These are phyloP conservation scores for Ictalurus punctatus DNA, from an alignment of 2,113 vertebrate species.

Conservation along the genomic window DNA sequence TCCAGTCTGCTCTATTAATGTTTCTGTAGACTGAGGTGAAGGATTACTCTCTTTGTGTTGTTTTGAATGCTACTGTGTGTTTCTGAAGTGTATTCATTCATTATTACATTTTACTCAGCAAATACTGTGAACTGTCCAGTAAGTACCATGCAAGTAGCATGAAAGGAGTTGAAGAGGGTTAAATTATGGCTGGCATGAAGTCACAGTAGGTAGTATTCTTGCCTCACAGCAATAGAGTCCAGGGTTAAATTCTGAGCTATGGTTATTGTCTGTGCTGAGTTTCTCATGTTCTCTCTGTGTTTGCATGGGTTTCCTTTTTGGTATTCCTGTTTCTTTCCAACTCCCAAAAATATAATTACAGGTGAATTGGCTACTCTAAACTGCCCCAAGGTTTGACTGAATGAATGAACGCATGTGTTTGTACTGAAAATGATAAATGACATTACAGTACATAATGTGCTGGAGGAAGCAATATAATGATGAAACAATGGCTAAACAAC, in stretches of 20 bases:
- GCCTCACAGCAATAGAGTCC: background rate
- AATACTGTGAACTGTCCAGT: background rate
- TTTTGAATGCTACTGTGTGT: background rate
- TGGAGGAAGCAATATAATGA: background rate
- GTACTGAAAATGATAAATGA: background rate
- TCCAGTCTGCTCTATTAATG: background rate
- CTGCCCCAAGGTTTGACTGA: background rate
- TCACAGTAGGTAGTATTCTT: background rate
- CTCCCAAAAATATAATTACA: background rate
- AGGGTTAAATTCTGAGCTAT: background rate
- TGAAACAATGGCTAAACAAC: background rate
- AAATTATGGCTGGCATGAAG: background rate
- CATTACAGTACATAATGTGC: background rate
- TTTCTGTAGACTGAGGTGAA: background rate
- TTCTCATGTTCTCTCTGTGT: background rate
- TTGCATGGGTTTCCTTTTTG: background rate
- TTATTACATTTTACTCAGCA: background rate
- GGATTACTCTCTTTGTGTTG: background rate
- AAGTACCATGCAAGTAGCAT: background rate
- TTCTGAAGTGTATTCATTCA: background rate
- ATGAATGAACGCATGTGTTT: background rate
- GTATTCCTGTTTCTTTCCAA: background rate
- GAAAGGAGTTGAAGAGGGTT: background rate
- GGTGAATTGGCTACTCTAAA: background rate
- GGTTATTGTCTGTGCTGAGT: no score